Evolutionary conservation across 2,113 vertebrate genomes (phyloP).

Genomic region (Physeter macrocephalus): DNA sequence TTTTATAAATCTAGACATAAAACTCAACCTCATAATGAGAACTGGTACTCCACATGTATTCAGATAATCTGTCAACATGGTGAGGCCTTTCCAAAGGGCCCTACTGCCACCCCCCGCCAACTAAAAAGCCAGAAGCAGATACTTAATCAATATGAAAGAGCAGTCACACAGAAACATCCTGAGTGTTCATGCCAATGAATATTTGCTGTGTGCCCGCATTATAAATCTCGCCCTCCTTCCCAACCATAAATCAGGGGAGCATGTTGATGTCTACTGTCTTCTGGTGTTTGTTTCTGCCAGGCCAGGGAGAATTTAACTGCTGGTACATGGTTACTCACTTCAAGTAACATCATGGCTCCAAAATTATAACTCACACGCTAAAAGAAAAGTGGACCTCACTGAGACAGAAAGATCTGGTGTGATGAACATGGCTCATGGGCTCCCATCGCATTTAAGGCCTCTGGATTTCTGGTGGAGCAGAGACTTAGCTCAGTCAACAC

Average conservation of each 20-base stretch:
- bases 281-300: constrained; percentile 53
- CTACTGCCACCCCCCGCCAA: background rate
- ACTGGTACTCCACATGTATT: background rate
- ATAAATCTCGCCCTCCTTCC: constrained; percentile 4
- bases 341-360: background rate
- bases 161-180: constrained; percentile 9
- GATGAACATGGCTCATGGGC: background rate
- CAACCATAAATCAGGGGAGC: constrained; percentile 38
- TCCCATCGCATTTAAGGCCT: background rate
- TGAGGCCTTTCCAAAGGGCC: background rate
- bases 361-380: background rate
- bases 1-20: background rate
- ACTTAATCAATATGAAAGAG: constrained; percentile 33
- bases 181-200: background rate
- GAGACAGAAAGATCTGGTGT: background rate
- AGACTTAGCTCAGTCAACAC: background rate
- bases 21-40: background rate
- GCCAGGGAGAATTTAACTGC: background rate
- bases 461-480: background rate
- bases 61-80: background rate
- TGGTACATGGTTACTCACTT: constrained; percentile 49
- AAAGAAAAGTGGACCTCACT: background rate
- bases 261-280: background rate
- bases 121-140: background rate
- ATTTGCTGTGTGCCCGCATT: background rate